A percentile compares a stretch with the other conserved stretches of the same genome.
Conservation (phyloP, 2,888 invertebrate genomes). For the Cantharis lateralis region DNA sequence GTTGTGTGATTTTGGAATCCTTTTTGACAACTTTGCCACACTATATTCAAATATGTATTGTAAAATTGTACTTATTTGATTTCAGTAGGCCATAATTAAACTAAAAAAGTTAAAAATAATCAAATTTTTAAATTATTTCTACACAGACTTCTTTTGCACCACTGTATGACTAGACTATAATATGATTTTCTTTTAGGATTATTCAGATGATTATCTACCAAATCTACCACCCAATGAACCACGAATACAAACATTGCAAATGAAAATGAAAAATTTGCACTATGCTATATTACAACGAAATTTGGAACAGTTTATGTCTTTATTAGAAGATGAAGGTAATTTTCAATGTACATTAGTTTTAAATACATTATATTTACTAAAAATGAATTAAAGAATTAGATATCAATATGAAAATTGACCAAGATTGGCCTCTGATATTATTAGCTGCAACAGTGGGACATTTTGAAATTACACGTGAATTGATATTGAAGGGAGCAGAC, state of each 20-base stretch:
- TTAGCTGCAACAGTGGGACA: conserved; percentile 65
- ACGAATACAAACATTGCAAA: conserved; percentile 11
- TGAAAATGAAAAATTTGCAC: conserved; percentile 43
- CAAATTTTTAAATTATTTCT: too few relatives aligned
- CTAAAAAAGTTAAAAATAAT: too few relatives aligned
- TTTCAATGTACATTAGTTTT: neutral
- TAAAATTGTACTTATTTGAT: too few relatives aligned
- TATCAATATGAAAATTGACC: conserved; percentile 56
- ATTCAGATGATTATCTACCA: conserved; percentile 19
- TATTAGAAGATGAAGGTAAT: conserved; percentile 24
- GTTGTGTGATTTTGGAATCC: too few relatives aligned
- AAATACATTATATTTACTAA: neutral
- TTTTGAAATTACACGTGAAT: conserved; percentile 57
- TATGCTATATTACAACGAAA: conserved; percentile 56
- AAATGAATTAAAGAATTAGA: conserved; percentile 41
- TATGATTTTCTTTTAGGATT: conserved; percentile 20
- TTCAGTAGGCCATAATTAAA: too few relatives aligned
- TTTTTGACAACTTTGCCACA: too few relatives aligned
- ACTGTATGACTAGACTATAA: too few relatives aligned
- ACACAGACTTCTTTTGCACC: too few relatives aligned
- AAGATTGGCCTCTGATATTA: conserved; percentile 66
- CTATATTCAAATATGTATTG: too few relatives aligned
- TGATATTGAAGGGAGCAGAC: conserved; percentile 63
- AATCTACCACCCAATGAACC: neutral
- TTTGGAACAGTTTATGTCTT: conserved; percentile 47